Evolutionary conservation across 23 tunicate genomes (phyloP).

Genomic region (Styela clava): DNA sequence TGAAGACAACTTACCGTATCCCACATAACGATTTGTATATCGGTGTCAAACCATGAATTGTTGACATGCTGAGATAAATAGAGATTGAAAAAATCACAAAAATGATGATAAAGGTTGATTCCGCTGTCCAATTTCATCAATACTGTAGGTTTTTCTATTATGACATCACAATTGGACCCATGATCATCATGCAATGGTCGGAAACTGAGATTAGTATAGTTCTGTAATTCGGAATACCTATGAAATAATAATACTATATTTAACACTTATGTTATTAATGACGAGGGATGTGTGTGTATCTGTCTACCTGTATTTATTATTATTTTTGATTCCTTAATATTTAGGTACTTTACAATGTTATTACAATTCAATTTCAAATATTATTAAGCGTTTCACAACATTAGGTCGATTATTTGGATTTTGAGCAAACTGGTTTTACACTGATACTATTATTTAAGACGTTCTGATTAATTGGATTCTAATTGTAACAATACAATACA

Average conservation of each 20-base stretch:
- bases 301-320: no score
- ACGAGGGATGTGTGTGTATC: neutral
- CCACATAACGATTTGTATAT: conserved; percentile 84
- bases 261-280: neutral
- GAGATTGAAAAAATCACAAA: conserved; percentile 94
- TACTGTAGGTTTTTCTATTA: conserved; percentile 50
- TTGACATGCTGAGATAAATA: conserved; percentile 83
- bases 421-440: no score
- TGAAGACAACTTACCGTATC: conserved; percentile 75
- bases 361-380: no score
- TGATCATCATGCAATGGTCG: neutral
- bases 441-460: no score
- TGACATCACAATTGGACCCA: conserved; percentile 54
- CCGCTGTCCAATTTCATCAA: conserved; percentile 91
- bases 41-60: conserved; percentile 56
- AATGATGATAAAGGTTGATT: conserved; percentile 91
- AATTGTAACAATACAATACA: no score
- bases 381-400: no score
- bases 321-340: no score
- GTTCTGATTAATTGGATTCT: no score
- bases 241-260: no score
- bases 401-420: no score
- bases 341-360: no score
- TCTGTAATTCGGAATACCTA: conserved; percentile 87
- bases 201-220: conserved; percentile 38